Conservation (phyloP, 2,888 invertebrate species). For the Hymenopus coronatus region DNA sequence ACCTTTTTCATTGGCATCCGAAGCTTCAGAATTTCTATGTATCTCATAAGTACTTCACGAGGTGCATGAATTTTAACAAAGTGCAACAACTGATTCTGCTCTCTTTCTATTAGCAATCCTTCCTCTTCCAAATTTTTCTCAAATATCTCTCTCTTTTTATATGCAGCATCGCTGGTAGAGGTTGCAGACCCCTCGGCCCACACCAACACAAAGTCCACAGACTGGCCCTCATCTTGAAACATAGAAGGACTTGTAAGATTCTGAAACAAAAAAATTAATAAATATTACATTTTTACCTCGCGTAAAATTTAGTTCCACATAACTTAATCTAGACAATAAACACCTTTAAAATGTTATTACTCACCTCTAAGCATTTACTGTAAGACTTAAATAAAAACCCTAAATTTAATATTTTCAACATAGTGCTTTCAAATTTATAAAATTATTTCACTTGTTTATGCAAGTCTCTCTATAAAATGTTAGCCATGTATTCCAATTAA, state of each 20-base stretch:
- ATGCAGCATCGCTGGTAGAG: slow-evolving; percentile 30
- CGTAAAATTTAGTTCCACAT: background rate
- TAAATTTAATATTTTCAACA: too few relatives aligned
- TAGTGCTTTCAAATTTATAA: too few relatives aligned
- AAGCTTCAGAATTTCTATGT: slow-evolving; percentile 73
- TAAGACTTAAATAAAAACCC: too few relatives aligned
- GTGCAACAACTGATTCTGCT: slow-evolving; percentile 60
- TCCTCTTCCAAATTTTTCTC: slow-evolving; percentile 48
- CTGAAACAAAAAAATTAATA: background rate
- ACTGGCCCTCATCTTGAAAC: slow-evolving; percentile 53
- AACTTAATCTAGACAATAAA: too few relatives aligned
- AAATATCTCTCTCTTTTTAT: slow-evolving; percentile 45
- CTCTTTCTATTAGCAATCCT: slow-evolving; percentile 60
- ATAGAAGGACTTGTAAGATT: slow-evolving; percentile 41
- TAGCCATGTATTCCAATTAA: too few relatives aligned
- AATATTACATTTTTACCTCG: background rate
- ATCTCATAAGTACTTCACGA: slow-evolving; percentile 64
- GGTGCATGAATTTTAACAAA: slow-evolving; percentile 75
- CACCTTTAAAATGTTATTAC: too few relatives aligned
- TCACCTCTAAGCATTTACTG: too few relatives aligned
- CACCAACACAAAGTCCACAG: slow-evolving; percentile 63
- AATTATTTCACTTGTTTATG: too few relatives aligned
- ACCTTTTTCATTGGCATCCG: slow-evolving; percentile 74
- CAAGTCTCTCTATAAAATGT: too few relatives aligned
- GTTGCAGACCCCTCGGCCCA: slow-evolving; percentile 47